A percentile compares a stretch with the other conserved stretches of the same genome.
Conservation (phyloP, 1,140 invertebrate species). For the Cherax destructor region DNA sequence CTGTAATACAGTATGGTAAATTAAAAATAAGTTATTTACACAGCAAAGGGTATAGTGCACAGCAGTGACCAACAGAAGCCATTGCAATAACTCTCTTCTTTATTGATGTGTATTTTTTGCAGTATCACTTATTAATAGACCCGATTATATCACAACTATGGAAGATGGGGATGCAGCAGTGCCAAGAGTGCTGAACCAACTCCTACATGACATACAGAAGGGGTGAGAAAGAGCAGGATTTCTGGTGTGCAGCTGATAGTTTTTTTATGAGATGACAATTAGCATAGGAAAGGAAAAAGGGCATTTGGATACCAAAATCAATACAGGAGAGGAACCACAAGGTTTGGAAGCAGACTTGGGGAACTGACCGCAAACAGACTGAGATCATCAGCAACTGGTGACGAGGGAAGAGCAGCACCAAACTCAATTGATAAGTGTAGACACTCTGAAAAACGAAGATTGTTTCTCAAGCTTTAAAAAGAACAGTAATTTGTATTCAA, state of each 20-base stretch:
- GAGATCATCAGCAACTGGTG: conserved; percentile 19
- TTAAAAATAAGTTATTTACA: not conserved
- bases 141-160: not conserved
- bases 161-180: not conserved
- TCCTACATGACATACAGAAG: not conserved
- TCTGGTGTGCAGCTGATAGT: not conserved
- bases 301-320: not conserved
- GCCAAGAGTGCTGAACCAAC: not conserved
- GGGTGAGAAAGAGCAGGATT: not conserved
- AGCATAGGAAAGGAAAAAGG: not conserved
- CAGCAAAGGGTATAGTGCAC: not conserved
- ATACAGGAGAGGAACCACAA: not conserved
- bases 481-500: not conserved
- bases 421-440: conserved; percentile 43
- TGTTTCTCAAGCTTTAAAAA: conserved; percentile 13
- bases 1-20: not conserved
- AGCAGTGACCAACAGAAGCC: not conserved
- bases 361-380: conserved; percentile 28
- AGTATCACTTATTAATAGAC: not conserved
- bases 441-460: conserved; percentile 45
- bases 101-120: not conserved
- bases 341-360: conserved; percentile 12
- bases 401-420: conserved; percentile 36
- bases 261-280: not conserved
- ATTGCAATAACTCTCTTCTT: not conserved